Evolutionary conservation across 2,797 vertebrate genomes (phyloP).

Genomic region (Platalea minor): DNA sequence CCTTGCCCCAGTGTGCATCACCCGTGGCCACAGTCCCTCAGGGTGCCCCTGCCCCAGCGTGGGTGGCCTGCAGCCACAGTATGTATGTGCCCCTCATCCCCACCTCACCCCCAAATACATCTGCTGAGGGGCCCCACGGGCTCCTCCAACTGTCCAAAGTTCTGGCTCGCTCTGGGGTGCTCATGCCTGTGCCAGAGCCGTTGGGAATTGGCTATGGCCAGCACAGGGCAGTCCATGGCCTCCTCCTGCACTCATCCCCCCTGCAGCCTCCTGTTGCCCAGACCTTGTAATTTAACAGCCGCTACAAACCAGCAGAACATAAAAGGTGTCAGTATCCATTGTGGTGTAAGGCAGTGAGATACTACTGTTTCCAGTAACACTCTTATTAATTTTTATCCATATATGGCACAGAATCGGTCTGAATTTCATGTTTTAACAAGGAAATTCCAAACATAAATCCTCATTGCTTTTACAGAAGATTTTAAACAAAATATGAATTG

Average conservation of each 20-base stretch:
- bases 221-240: accelerated
- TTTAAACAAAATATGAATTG: neutral
- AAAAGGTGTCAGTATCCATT: accelerated
- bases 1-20: neutral
- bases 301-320: accelerated
- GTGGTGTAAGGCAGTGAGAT: neutral
- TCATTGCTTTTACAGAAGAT: neutral
- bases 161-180: neutral
- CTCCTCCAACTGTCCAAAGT: neutral
- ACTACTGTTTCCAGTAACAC: neutral
- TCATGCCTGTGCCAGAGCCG: accelerated
- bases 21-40: neutral
- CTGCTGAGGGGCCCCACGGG: accelerated
- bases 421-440: neutral
- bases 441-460: neutral
- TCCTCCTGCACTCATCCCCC: accelerated
- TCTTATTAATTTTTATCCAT: neutral
- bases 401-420: neutral
- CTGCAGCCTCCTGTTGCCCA: neutral
- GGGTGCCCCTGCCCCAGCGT: neutral
- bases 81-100: neutral
- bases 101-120: accelerated
- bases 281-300: too few species aligned
- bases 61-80: neutral
- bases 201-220: accelerated